phyloP scores from a whole-genome alignment of 53 echinoderm and acorn worm genomes.

The Pentamera pediparva region DNA sequence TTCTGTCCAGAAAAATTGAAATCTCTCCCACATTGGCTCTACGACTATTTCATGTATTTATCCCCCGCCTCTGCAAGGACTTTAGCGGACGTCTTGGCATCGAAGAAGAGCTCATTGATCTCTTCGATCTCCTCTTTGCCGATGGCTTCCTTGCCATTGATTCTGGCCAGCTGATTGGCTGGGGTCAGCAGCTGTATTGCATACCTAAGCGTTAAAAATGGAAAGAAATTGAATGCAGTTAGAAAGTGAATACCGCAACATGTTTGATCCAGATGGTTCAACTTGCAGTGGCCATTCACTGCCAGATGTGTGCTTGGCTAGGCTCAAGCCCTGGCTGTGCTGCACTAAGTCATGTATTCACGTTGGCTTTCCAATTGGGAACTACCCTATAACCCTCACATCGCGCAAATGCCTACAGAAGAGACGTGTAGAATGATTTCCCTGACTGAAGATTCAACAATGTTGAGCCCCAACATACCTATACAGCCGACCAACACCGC shows the following conservation, averaged over 20 bases:
- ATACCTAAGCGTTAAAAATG: constrained; percentile 48
- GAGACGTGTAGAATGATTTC: too few relatives aligned
- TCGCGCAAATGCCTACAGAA: too few relatives aligned
- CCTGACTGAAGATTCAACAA: too few relatives aligned
- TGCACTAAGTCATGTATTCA: too few relatives aligned
- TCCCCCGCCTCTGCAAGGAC: constrained; percentile 55
- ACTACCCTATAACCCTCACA: too few relatives aligned
- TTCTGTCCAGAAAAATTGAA: not conserved
- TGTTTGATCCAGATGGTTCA: not conserved
- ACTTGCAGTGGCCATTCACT: too few relatives aligned
- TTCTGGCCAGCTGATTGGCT: constrained; percentile 75
- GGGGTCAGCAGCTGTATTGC: constrained; percentile 94
- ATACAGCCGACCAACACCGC: too few relatives aligned
- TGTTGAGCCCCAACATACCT: too few relatives aligned
- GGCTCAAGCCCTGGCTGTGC: too few relatives aligned
- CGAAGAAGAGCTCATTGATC: constrained; percentile 93
- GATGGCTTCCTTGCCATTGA: constrained; percentile 92
- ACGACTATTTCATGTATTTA: constrained; percentile 91
- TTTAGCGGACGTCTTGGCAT: constrained; percentile 98
- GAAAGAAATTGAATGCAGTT: not conserved
- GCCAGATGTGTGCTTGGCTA: too few relatives aligned
- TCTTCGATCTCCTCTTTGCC: constrained; percentile 86
- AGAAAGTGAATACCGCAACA: not conserved
- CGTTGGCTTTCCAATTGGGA: too few relatives aligned
- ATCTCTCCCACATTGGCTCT: not conserved